Base-by-base conservation (phyloP, 2,888 invertebrate species). In the Cerastis leucographa region DNA sequence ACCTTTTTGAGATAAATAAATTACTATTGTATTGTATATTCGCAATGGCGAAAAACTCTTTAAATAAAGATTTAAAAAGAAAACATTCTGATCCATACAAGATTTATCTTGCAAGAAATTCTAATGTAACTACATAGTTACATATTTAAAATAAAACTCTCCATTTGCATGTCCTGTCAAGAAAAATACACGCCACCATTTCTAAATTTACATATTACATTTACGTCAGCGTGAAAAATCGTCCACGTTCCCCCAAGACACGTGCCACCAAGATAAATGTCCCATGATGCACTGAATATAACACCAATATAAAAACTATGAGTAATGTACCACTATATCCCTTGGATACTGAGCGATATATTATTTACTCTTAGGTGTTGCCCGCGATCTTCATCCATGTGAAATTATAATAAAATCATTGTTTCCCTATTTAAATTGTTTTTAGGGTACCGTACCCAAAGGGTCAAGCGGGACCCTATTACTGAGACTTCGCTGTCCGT, bases 241-340 rank as follows among this genome's bases (percentile, higher is more conserved):
- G 61, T 69, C 6, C 56, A 40, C 12, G 14, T 68, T 68, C 56
- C 51, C 66, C 22, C 42, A 46, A 77, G 49, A 42, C 68, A 65
- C 64, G 66, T 54, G 68, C 29, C 42, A 70, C 71, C 51, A 71
- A 72, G 80, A 87, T 71, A 69, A 76, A 87, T 81, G 85, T 62
- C 25, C 17, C 11, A 35, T 35, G 19, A 59, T 74, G 64, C 61
- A 76, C 54, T 72, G 75, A 71, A 86, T 67, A 71, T 25, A 25
- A 82, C 42, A n/a, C 42, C 51, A 64, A 8, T 69, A 75, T 61
- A 69, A 56, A 59, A 66, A 61, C n/a, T 51, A 46, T 80, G 81
- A 81, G 51, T 81, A 5, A 74, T 81, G 40, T 62, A n/a, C 25
- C 5, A 25, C 25, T 56, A 40, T n/a, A 65, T 44, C 17, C 49